These are phyloP conservation scores for Macrosiphum euphorbiae DNA, from an alignment of 2,888 invertebrate genomes.

Conservation along the genomic window DNA sequence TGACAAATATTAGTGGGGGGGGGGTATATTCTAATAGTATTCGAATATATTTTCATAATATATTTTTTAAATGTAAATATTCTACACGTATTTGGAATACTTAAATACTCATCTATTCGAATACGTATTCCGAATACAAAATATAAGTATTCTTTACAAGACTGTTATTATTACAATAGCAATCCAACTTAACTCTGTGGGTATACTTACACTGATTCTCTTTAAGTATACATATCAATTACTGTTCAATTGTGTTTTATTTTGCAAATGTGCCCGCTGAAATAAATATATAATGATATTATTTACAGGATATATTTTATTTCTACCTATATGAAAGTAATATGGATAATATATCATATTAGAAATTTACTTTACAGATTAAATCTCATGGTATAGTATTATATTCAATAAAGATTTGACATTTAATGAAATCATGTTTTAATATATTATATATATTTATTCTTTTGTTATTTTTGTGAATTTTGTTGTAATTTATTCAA, in stretches of 20 bases:
- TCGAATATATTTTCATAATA: too few relatives aligned
- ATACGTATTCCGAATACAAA: too few relatives aligned
- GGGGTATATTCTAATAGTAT: too few relatives aligned
- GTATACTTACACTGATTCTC: too few relatives aligned
- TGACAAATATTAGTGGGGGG: too few relatives aligned
- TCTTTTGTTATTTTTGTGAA: neutral
- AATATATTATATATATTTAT: neutral
- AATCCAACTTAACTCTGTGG: too few relatives aligned
- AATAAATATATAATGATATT: neutral
- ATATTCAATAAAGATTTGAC: neutral
- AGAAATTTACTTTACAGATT: neutral
- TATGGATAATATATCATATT: neutral
- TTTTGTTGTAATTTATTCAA: neutral
- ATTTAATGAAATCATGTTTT: neutral
- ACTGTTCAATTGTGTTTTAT: neutral
- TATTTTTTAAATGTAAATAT: too few relatives aligned
- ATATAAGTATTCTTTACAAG: too few relatives aligned
- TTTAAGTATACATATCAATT: too few relatives aligned
- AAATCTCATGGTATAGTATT: neutral
- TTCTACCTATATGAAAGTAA: neutral
- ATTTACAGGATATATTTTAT: neutral
- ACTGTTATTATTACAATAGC: too few relatives aligned
- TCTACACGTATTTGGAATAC: too few relatives aligned
- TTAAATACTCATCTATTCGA: too few relatives aligned
- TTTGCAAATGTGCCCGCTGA: neutral